Percentiles rank a stretch among this genome's conserved stretches.
Conservation (phyloP, 2,797 vertebrate genomes). For the Coregonus sp. region DNA sequence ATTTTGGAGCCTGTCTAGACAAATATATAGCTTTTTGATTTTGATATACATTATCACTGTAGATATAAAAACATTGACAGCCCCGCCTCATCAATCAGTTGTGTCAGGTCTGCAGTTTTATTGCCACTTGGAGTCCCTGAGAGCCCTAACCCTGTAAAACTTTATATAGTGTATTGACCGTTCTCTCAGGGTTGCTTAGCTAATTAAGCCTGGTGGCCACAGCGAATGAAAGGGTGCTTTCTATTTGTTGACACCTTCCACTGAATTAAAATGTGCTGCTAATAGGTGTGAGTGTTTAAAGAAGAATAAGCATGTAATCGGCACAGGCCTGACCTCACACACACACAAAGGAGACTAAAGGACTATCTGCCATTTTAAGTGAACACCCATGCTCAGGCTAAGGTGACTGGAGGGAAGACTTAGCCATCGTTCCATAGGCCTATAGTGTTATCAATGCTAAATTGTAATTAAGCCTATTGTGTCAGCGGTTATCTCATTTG, state of each 20-base stretch:
- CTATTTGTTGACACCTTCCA: slow-evolving; percentile 74
- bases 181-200: slow-evolving; percentile 66
- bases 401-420: background rate
- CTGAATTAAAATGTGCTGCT: slow-evolving; percentile 73
- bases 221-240: slow-evolving; percentile 58
- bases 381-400: slow-evolving; percentile 10
- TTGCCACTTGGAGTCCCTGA: slow-evolving; percentile 67
- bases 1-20: slow-evolving; percentile 40
- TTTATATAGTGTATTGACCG: slow-evolving; percentile 68
- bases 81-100: slow-evolving; percentile 71
- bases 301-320: slow-evolving; percentile 70
- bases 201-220: slow-evolving; percentile 70
- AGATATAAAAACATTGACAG: slow-evolving; percentile 66
- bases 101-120: slow-evolving; percentile 66
- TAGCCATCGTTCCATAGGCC: background rate
- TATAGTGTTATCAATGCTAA: background rate
- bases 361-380: slow-evolving; percentile 31
- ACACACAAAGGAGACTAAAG: slow-evolving; percentile 40
- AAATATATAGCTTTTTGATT: slow-evolving; percentile 51
- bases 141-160: slow-evolving; percentile 72
- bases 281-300: slow-evolving; percentile 73
- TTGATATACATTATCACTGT: slow-evolving; percentile 59
- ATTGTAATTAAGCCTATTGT: background rate
- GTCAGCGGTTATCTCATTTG: slow-evolving; percentile 50
- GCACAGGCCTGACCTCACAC: slow-evolving; percentile 68